Evolutionary conservation across 2,113 vertebrate genomes (phyloP).

Genomic region (Ameiurus melas): DNA sequence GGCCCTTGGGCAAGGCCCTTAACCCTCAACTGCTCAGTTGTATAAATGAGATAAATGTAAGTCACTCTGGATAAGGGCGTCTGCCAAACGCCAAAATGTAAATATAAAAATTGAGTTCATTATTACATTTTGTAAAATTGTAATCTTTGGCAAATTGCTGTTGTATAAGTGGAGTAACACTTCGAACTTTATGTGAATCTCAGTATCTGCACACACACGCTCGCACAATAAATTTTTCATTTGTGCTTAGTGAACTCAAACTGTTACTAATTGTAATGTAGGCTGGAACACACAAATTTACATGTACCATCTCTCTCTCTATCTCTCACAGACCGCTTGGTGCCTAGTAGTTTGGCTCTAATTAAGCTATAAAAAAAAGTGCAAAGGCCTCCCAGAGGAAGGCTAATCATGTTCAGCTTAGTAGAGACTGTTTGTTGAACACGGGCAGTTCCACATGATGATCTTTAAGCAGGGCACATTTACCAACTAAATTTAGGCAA

Average conservation of each 20-base stretch:
- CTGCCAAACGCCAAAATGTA: too few species aligned
- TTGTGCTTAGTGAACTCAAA: constrained; percentile 32
- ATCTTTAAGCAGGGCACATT: constrained; percentile 28
- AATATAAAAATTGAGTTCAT: not conserved
- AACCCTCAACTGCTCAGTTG: too few species aligned
- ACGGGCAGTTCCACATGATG: constrained; percentile 39
- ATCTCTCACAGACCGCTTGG: constrained; percentile 23
- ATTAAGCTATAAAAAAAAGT: constrained; percentile 44
- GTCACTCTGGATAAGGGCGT: too few species aligned
- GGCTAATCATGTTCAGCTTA: constrained; percentile 40
- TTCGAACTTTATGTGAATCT: not conserved
- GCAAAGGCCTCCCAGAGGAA: constrained; percentile 46
- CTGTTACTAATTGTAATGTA: constrained; percentile 22
- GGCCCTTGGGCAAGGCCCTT: too few species aligned
- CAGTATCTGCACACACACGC: constrained; percentile 18
- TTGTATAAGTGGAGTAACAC: not conserved
- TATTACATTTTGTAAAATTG: not conserved
- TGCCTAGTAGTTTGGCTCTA: constrained; percentile 45
- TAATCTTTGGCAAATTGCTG: not conserved
- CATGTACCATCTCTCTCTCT: not conserved
- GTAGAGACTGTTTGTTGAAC: constrained; percentile 42
- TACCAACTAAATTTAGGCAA: constrained; percentile 40
- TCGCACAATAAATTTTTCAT: constrained; percentile 24
- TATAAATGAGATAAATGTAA: too few species aligned
- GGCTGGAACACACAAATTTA: not conserved